phyloP scores from a whole-genome alignment of 1,140 invertebrate species.

The Cyphomyrmex costatus region DNA sequence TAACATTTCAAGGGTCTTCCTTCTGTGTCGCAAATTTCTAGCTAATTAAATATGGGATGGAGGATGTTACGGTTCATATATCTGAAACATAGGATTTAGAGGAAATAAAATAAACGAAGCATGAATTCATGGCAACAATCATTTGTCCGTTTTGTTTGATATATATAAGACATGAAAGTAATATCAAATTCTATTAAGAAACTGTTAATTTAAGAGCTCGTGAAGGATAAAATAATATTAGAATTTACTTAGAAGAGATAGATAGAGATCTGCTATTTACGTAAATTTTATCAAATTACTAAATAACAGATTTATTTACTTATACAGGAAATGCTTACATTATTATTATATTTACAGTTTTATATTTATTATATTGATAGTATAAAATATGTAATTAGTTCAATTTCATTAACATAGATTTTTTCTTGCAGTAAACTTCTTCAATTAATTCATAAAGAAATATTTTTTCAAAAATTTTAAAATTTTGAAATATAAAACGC shows the following conservation, averaged over 20 bases:
- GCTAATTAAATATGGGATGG: conserved; percentile 19
- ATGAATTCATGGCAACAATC: neutral
- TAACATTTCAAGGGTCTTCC: conserved; percentile 28
- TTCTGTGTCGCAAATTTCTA: conserved; percentile 30
- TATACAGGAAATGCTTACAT: neutral
- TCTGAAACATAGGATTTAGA: neutral
- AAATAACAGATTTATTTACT: neutral
- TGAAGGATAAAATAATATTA: neutral
- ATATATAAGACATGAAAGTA: neutral
- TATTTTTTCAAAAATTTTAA: neutral
- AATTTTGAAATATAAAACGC: neutral
- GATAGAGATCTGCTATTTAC: neutral
- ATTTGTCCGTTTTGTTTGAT: neutral
- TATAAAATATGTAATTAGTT: too few species aligned
- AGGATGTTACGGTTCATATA: neutral
- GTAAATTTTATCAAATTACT: neutral
- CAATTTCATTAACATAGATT: neutral
- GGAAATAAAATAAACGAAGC: conserved; percentile 21
- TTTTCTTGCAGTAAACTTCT: neutral
- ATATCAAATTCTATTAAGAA: neutral
- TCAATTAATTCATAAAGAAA: neutral
- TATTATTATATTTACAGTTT: neutral
- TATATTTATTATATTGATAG: too few species aligned
- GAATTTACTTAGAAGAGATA: neutral
- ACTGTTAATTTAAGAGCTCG: neutral